Base-by-base conservation (phyloP, 2,113 vertebrate species). In the Pelvicachromis taeniatus region DNA sequence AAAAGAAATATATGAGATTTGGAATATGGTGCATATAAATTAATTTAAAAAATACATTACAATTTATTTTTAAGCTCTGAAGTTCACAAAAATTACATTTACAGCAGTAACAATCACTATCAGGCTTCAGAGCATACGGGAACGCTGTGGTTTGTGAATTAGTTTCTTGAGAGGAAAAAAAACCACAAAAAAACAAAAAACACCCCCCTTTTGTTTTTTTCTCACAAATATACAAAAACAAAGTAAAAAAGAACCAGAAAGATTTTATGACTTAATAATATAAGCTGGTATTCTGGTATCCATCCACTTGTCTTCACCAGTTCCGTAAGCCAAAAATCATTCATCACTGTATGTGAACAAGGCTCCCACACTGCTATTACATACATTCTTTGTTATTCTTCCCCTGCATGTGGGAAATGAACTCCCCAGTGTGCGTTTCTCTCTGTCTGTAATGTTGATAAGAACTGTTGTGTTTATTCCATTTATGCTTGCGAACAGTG, bases 41-140 rank as follows among this genome's bases (percentile, higher is more conserved):
- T 73, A 48, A 11, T 73, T 45, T 0, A 4, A 52, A 26, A 4
- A 48, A 17, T 2, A 10, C 13, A 17, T 70, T 16, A 29, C 40
- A 48, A 73, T 73, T 29, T 73, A 73, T 73, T 73, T 73, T 48
- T 16, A 73, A 48, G 40, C 23, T 73, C 40, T 48, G 17, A 7
- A 11, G 40, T 26, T 68, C 38, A 68, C 21, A 68, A 26, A 26
- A 42, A 13, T 42, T 42, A 68, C n/a, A 16, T 29, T 4, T 0
- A 0, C 40, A 48, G 23, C 65, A 19, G 0, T 73, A 48, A 73
- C n/a, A 68, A 68, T 42, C 38, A 23, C 4, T 16, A 42, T 42
- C 38, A 2, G 63, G 63, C 63, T 68, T 68, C 63, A 42, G 63
- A 9, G 12, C 38, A 42, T 9, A 68, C 12, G 21, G 38, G 38